A percentile compares a stretch with the other conserved stretches of the same genome.
Conservation (phyloP, 2,888 invertebrate genomes). For the Nasonia oneida region DNA sequence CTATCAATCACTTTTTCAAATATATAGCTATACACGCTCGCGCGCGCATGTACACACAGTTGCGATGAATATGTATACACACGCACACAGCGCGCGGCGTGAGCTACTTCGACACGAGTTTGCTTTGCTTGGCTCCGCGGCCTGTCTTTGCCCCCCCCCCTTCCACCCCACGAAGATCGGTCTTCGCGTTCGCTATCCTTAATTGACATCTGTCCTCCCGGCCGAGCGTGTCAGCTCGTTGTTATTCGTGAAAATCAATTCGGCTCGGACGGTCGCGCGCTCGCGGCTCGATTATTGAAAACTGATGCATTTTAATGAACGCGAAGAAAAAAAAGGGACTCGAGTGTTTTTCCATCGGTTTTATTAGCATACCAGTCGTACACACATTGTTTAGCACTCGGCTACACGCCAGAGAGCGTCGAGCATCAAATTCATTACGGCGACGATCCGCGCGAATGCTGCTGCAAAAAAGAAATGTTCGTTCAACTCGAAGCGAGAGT, state of each 20-base stretch:
- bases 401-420: slow-evolving; percentile 2
- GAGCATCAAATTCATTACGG: slow-evolving; percentile 22
- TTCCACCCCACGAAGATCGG: neutral
- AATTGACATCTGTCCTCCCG: slow-evolving; percentile 71
- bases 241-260: slow-evolving; percentile 52
- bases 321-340: neutral
- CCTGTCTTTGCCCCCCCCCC: neutral
- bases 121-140: slow-evolving; percentile 6
- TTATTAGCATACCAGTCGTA: slow-evolving; percentile 52
- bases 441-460: neutral
- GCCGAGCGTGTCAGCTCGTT: slow-evolving; percentile 15
- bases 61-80: neutral
- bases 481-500: slow-evolving; percentile 8
- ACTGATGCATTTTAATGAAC: slow-evolving; percentile 53
- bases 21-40: slow-evolving; percentile 5
- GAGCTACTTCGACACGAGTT: slow-evolving; percentile 12
- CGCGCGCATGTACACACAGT: neutral
- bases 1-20: slow-evolving; percentile 70
- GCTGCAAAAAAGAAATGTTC: neutral
- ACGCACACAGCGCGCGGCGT: neutral
- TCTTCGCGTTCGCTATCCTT: slow-evolving; percentile 57
- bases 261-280: slow-evolving; percentile 16
- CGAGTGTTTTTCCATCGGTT: slow-evolving; percentile 26
- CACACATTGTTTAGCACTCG: slow-evolving; percentile 38
- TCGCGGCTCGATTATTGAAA: slow-evolving; percentile 19